A percentile compares a stretch with the other conserved stretches of the same genome.
Conservation (phyloP, 2,888 invertebrate species). For the Neuroscelio doddi region DNA sequence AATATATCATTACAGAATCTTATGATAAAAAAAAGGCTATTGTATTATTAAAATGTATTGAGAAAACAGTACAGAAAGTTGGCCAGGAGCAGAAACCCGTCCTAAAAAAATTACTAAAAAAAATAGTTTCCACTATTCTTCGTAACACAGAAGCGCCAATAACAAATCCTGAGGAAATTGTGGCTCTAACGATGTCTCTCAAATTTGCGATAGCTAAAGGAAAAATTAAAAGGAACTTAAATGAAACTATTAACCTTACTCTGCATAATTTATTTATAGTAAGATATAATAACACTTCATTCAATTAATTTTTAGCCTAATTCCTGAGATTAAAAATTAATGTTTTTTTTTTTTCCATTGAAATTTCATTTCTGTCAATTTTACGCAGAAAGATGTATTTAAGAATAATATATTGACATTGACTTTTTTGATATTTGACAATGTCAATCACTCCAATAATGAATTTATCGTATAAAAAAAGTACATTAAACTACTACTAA, state of each 20-base stretch:
- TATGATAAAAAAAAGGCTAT: not conserved
- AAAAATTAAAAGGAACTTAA: constrained; percentile 49
- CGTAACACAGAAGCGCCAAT: constrained; percentile 39
- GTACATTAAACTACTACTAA: too few species aligned
- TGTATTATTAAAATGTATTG: not conserved
- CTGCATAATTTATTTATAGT: constrained; percentile 53
- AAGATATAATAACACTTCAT: too few species aligned
- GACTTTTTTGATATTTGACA: too few species aligned
- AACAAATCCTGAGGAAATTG: constrained; percentile 50
- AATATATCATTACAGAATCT: not conserved
- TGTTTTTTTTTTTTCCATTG: too few species aligned
- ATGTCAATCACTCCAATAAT: too few species aligned
- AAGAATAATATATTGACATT: too few species aligned
- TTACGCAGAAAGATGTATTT: too few species aligned
- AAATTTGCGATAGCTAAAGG: constrained; percentile 47
- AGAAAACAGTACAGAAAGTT: not conserved
- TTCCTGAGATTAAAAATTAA: too few species aligned
- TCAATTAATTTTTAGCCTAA: too few species aligned
- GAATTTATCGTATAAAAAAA: too few species aligned
- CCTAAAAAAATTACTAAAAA: constrained; percentile 55
- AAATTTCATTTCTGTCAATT: too few species aligned
- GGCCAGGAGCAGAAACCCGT: constrained; percentile 17
- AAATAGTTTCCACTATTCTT: constrained; percentile 52
- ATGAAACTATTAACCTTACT: constrained; percentile 42
- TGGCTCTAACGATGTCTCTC: constrained; percentile 54